These are phyloP conservation scores for Anniella stebbinsi DNA, from an alignment of 2,797 vertebrate genomes.

Conservation along the genomic window DNA sequence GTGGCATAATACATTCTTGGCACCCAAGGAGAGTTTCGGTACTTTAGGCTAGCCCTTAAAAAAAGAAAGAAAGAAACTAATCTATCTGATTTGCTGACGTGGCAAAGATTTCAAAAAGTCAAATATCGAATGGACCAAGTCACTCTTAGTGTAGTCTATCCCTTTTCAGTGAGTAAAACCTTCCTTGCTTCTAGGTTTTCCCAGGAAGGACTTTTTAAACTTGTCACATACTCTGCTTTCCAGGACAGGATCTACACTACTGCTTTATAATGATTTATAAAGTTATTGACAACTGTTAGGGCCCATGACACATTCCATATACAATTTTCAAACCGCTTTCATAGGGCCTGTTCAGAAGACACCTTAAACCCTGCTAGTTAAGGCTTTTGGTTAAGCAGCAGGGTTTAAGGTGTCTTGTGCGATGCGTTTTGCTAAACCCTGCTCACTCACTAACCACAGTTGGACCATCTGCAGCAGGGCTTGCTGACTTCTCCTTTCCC, in stretches of 20 bases:
- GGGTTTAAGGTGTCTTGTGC: no score
- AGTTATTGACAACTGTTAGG: no score
- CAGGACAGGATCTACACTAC: neutral
- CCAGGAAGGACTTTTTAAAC: conserved; percentile 5
- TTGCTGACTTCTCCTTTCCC: no score
- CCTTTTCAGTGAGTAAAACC: conserved; percentile 48
- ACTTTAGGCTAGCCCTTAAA: conserved; percentile 77
- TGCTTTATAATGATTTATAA: no score
- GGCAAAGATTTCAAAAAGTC: conserved; percentile 59
- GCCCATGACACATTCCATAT: no score
- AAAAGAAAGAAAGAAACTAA: conserved; percentile 21
- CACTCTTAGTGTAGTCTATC: conserved; percentile 50
- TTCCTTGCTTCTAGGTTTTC: conserved; percentile 9
- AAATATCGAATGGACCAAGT: conserved; percentile 50
- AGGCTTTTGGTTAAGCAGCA: no score
- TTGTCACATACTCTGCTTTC: fast-evolving
- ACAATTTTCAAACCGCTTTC: no score
- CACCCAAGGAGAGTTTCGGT: conserved; percentile 74
- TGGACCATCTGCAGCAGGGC: no score
- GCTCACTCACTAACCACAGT: no score
- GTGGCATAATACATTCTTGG: conserved; percentile 82
- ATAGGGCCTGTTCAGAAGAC: no score
- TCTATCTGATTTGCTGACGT: conserved; percentile 42
- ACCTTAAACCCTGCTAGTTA: no score
- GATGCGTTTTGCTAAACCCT: no score